These are phyloP conservation scores for Myzus persicae DNA, from an alignment of 1,140 invertebrate species.

Conservation along the genomic window DNA sequence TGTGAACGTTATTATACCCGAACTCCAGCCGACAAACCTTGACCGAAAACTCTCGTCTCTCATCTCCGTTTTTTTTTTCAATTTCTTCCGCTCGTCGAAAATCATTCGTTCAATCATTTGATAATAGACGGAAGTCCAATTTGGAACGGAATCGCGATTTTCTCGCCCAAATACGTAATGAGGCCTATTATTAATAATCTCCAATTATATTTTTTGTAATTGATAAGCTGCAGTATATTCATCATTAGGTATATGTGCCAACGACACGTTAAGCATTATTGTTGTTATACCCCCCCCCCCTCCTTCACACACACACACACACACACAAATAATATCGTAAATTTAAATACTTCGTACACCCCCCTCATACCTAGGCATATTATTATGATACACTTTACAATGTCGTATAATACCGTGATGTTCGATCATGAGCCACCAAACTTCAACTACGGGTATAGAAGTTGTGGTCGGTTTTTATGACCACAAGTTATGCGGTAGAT, in stretches of 20 bases:
- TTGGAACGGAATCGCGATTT: too few relatives aligned
- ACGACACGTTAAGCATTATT: background rate
- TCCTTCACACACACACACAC: too few relatives aligned
- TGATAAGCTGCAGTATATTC: too few relatives aligned
- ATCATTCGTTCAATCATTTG: background rate
- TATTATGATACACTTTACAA: background rate
- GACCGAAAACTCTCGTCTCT: background rate
- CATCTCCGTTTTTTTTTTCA: background rate
- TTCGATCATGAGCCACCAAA: background rate
- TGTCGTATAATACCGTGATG: background rate
- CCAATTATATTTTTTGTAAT: too few relatives aligned
- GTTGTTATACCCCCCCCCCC: background rate
- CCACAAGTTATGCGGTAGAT: background rate
- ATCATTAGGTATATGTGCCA: too few relatives aligned
- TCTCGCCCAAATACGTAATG: too few relatives aligned
- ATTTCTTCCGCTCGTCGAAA: background rate
- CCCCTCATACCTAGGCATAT: background rate
- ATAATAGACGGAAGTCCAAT: too few relatives aligned
- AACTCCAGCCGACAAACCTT: background rate
- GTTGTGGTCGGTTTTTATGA: constrained; percentile 32
- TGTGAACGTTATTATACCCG: background rate
- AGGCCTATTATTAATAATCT: too few relatives aligned
- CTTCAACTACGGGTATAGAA: background rate
- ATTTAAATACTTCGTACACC: background rate
- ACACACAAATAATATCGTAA: too few relatives aligned